Base-by-base conservation (phyloP, 2,888 invertebrate genomes). In the Eurytoma adleriae region DNA sequence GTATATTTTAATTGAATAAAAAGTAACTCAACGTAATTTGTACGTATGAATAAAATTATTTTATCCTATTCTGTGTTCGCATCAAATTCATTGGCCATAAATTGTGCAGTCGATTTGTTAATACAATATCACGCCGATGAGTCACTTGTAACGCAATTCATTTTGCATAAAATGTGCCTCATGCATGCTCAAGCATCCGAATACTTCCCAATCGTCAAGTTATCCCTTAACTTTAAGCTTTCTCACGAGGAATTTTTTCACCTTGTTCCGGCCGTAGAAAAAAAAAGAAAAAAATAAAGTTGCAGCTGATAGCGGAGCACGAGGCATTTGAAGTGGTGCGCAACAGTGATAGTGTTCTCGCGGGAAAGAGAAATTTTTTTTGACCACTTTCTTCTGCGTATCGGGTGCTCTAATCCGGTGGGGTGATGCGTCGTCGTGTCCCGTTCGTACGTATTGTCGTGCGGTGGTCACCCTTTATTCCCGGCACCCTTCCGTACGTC, bases 391-490 rank as follows among this genome's bases (percentile, higher is more conserved):
- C 78, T 67, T 61, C 64, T 40, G 40, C 67, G 78, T 78, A 78
- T 70, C 54, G 52, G 48, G 73, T 56, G 67, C 14, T 27, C 54
- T 81, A 81, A 81, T 81, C 81, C 79, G 78, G 57, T 79, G 50
- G 79, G 81, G 81, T 76, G 81, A 81, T 81, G 81, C 79, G 68
- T 27, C 50, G 5, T n/a, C 59, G 72, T 73, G 72, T 76, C 72
- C 67, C 69, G 66, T 57, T 2, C 30, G 54, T 40, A n/a, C 59
- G 57, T 24, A 71, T 71, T 59, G 71, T 52, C 48, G 24, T 48
- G 57, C 54, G 69, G 67, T 52, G 82, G 82, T 82, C 82, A 82
- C 82, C 82, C 82, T 82, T 82, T 78, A 54, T 80, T 30, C 72
- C 83, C 79, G 78, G 76, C 80, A 80, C 79, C 83, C 82, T 74